Evolutionary conservation across 2,797 vertebrate genomes (phyloP), one percentile per base, ranked within the genome.

Genomic region (Enteromius treurensis): DNA sequence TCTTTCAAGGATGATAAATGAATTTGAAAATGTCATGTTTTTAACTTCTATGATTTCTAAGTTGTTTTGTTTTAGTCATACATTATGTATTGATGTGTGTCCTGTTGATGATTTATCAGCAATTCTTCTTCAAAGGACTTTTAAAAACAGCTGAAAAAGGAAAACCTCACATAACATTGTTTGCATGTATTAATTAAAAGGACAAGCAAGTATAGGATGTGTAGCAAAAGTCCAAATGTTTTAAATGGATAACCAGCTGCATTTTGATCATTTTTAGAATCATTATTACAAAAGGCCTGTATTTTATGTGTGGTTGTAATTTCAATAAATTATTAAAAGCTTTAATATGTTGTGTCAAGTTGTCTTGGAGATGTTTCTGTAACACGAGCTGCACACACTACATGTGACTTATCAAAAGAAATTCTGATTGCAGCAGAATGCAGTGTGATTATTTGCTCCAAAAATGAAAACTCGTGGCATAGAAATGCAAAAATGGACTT

Each of bases 251-350:
- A 32, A 74, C 19, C 26, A 34, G 15, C 26, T 32, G 70, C 47
- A 74, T 19, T 51, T 32, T 29, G 45, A 51, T 32, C 0, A 17
- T 23, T 53, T n/a, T 10, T 40, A 42, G 5, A 17, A 17, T 15
- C 6, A 21, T 47, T 49, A 67, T 53, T 45, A 51, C 47, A 68
- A 80, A 80, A 40, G 55, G 67, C 13, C 23, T 60, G 67, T 58
- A 58, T 70, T 80, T 80, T 60, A 11, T 68, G 15, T 71, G 37
- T 34, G 42, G 42, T 67, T 67, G 6, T 11, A 47, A 62, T 62
- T 45, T 62, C 62, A 73, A 23, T 23, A 58, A 23, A 58, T 58
- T 23, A 58, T 58, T 58, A 58, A 58, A 58, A 58, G n/a, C n/a
- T 23, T 23, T 23, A 11, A 58, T 11, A 58, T 55, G 53, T n/a